A percentile compares a stretch with the other conserved stretches of the same genome.
Conservation (phyloP, 2,888 invertebrate species). For the Dyspetes luteomarginatus region DNA sequence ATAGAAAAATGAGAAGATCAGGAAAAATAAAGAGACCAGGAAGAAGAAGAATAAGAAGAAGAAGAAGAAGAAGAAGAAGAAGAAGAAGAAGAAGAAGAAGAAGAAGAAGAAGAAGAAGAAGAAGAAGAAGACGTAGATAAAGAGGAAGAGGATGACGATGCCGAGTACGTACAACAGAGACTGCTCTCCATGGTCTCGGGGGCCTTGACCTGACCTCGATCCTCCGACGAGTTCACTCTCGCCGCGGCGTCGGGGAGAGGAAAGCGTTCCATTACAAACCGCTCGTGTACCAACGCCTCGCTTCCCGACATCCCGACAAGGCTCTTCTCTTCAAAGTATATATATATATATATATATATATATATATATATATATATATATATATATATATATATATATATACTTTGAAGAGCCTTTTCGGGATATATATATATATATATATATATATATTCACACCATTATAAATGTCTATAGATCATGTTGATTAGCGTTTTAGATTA, state of each 20-base stretch:
- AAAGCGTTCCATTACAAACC: constrained; percentile 82
- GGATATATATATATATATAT: background rate
- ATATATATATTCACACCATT: background rate
- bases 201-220: constrained; percentile 84
- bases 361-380: constrained; percentile 2
- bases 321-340: constrained; percentile 39
- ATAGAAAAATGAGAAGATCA: too few relatives aligned
- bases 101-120: constrained; percentile 14
- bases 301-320: constrained; percentile 29
- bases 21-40: too few relatives aligned
- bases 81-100: constrained; percentile 36
- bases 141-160: constrained; percentile 27
- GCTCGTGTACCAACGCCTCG: constrained; percentile 61
- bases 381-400: background rate
- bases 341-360: background rate
- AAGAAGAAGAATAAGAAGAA: constrained; percentile 7
- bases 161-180: constrained; percentile 63
- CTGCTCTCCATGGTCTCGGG: constrained; percentile 74
- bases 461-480: background rate
- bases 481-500: constrained; percentile 46
- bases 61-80: background rate
- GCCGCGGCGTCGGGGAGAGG: constrained; percentile 80
- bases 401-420: too few relatives aligned
- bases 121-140: constrained; percentile 15
- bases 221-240: constrained; percentile 83